These are phyloP conservation scores for Abrostola triplasia DNA, from an alignment of 2,888 invertebrate species.

Conservation along the genomic window DNA sequence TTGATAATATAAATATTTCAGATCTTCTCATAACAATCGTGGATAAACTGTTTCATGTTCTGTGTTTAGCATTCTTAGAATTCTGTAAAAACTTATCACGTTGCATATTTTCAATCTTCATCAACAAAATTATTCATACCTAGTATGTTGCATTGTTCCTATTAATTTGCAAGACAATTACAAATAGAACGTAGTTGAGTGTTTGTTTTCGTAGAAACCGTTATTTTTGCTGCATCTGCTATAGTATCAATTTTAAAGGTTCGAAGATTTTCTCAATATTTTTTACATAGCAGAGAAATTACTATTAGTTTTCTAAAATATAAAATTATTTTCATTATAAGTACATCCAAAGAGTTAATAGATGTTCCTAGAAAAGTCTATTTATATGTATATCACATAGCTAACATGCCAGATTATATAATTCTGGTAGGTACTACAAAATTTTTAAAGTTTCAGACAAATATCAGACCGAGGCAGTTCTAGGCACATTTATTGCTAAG, in stretches of 20 bases:
- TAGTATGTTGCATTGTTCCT: slow-evolving; percentile 8
- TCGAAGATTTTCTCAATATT: too few species aligned
- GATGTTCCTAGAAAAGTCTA: too few species aligned
- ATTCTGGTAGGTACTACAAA: not conserved
- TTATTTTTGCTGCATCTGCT: slow-evolving; percentile 1
- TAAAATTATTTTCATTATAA: too few species aligned
- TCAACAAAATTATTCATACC: slow-evolving; percentile 6
- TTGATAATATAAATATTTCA: slow-evolving; percentile 25
- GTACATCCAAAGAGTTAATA: too few species aligned
- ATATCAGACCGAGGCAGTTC: not conserved
- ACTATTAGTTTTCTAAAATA: too few species aligned
- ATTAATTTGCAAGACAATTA: slow-evolving; percentile 4
- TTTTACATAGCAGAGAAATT: too few species aligned
- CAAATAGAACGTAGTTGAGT: not conserved
- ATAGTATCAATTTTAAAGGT: not conserved
- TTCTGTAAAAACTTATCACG: slow-evolving; percentile 9
- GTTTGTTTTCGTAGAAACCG: slow-evolving; percentile 11
- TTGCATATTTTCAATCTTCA: slow-evolving; percentile 10
- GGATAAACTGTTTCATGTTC: slow-evolving; percentile 8
- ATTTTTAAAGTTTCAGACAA: not conserved
- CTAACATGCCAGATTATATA: not conserved
- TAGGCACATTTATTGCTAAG: not conserved
- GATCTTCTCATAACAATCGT: not conserved
- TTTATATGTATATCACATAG: too few species aligned
- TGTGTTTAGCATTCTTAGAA: slow-evolving; percentile 5